Conservation (phyloP, 2,888 invertebrate genomes). For the Balanococcus diminutus region DNA sequence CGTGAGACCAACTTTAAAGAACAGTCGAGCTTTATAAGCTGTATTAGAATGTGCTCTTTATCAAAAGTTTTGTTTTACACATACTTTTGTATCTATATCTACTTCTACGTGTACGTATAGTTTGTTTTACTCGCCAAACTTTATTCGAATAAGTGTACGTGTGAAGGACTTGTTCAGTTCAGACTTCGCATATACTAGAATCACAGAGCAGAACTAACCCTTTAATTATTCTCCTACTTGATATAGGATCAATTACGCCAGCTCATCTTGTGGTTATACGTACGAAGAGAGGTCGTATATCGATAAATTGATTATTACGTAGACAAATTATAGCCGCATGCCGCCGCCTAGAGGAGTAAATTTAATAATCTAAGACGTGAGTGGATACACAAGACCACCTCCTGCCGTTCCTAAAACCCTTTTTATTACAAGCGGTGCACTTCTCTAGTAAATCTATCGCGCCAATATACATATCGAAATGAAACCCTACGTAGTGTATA, state of each 20-base stretch:
- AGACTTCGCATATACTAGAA: not conserved
- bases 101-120: not conserved
- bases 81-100: too few relatives aligned
- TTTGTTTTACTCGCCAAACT: not conserved
- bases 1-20: slow-evolving; percentile 1
- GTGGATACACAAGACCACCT: too few relatives aligned
- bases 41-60: not conserved
- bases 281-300: not conserved
- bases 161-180: not conserved
- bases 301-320: slow-evolving; percentile 1
- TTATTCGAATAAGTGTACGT: not conserved
- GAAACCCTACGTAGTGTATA: too few relatives aligned
- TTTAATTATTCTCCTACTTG: not conserved
- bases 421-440: not conserved
- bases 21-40: slow-evolving; percentile 7
- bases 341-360: not conserved
- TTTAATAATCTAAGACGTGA: slow-evolving; percentile 11
- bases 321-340: not conserved
- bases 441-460: too few relatives aligned
- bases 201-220: not conserved
- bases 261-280: not conserved
- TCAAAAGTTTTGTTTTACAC: not conserved
- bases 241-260: not conserved
- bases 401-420: not conserved
- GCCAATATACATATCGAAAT: too few relatives aligned